phyloP scores from a whole-genome alignment of 2,797 vertebrate genomes.

The Heliangelus exortis region DNA sequence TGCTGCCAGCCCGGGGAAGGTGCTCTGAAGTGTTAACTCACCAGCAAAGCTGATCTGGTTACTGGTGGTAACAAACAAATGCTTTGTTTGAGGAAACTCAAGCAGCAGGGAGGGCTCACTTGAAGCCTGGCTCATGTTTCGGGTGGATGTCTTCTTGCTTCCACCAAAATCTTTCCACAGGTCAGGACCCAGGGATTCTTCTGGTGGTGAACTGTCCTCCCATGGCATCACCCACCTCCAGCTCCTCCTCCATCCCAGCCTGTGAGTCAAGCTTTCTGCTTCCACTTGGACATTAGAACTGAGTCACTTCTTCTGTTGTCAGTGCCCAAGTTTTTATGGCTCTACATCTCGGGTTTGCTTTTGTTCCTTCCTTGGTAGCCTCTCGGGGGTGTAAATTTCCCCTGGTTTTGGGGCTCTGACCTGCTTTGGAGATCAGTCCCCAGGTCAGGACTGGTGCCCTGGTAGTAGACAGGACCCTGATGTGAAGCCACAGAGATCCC shows the following conservation, averaged over 20 bases:
- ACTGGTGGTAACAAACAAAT: not conserved
- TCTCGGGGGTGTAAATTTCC: not conserved
- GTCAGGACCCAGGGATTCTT: not conserved
- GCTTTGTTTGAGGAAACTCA: not conserved
- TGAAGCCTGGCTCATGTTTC: not conserved
- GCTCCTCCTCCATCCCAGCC: not conserved
- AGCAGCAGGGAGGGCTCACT: not conserved
- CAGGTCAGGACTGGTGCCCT: not conserved
- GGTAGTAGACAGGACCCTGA: not conserved
- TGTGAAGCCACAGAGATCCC: not conserved
- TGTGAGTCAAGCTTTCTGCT: conserved; percentile 34
- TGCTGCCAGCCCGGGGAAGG: not conserved
- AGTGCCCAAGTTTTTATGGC: not conserved
- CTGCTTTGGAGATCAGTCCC: not conserved
- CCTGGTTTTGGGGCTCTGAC: not conserved
- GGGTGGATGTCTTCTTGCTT: not conserved
- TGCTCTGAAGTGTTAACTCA: not conserved
- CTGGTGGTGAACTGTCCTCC: not conserved
- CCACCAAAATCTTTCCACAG: not conserved
- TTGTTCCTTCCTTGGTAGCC: not conserved
- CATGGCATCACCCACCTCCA: not conserved
- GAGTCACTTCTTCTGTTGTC: conserved; percentile 17
- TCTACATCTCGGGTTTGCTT: not conserved
- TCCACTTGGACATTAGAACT: not conserved
- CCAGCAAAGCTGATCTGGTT: not conserved